Conservation (phyloP, 2,113 vertebrate genomes). For the Nematolebias whitei region DNA sequence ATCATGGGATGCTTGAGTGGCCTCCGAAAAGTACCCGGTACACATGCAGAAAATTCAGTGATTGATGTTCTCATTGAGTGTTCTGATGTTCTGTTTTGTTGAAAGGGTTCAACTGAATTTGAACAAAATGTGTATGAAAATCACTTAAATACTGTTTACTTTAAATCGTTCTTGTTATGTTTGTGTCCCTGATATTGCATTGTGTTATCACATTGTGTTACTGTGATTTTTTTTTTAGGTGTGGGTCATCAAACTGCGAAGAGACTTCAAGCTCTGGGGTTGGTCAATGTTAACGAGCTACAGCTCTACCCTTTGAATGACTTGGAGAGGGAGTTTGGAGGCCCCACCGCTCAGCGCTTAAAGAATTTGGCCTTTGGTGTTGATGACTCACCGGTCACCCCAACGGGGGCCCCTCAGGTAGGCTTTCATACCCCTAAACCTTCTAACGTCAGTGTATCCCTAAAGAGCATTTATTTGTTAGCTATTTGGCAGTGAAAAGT, state of each 20-base stretch:
- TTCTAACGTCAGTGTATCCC: neutral
- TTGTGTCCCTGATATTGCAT: neutral
- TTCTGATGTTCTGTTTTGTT: neutral
- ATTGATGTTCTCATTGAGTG: neutral
- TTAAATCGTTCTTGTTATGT: neutral
- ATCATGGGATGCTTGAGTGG: constrained; percentile 78
- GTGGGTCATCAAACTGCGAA: constrained; percentile 86
- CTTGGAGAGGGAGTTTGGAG: constrained; percentile 84
- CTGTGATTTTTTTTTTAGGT: constrained; percentile 71
- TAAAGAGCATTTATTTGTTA: neutral
- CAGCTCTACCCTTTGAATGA: constrained; percentile 76
- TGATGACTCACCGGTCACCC: constrained; percentile 83
- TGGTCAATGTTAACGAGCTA: constrained; percentile 79
- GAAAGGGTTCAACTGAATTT: neutral
- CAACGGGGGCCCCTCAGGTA: constrained; percentile 89
- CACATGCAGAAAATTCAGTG: neutral
- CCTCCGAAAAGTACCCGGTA: constrained; percentile 86
- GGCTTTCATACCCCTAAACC: neutral
- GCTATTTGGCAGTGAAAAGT: no score
- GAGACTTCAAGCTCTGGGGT: constrained; percentile 81
- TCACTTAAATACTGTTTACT: no score
- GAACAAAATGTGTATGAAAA: no score
- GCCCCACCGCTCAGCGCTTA: constrained; percentile 78
- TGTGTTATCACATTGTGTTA: neutral
- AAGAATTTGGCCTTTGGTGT: constrained; percentile 84